These are phyloP conservation scores for Taurulus bubalis DNA, from an alignment of 2,113 vertebrate species.

Conservation along the genomic window DNA sequence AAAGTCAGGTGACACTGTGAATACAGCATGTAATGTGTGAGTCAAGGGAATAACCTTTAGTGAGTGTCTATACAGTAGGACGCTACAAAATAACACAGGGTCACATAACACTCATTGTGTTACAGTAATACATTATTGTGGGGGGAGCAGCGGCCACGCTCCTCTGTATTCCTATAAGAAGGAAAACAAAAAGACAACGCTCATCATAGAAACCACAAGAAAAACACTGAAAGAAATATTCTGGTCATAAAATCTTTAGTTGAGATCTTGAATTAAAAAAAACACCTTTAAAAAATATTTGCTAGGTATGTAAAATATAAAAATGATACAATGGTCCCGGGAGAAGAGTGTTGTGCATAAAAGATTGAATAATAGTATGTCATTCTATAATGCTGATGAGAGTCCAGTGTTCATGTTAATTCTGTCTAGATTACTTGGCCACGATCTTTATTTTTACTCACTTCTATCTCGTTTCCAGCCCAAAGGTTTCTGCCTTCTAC, in stretches of 20 bases:
- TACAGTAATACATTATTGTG: constrained; percentile 2
- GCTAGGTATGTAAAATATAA: background rate
- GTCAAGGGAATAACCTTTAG: background rate
- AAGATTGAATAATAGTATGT: background rate
- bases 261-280: constrained; percentile 20
- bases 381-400: background rate
- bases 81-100: background rate
- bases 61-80: background rate
- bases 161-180: constrained; percentile 20
- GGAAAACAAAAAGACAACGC: constrained; percentile 38
- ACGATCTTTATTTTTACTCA: constrained; percentile 4
- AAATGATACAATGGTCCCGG: background rate
- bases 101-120: background rate
- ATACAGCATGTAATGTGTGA: background rate
- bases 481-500: constrained; percentile 29
- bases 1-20: background rate
- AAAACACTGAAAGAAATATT: constrained; percentile 8
- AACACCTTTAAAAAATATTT: constrained; percentile 7
- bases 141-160: background rate
- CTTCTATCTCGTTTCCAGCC: constrained; percentile 5
- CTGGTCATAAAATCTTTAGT: constrained; percentile 7
- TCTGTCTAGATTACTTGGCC: background rate
- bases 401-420: constrained; percentile 1
- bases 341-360: background rate
- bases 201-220: constrained; percentile 29